Conservation (phyloP, 2,888 invertebrate genomes). For the Mimas tiliae region DNA sequence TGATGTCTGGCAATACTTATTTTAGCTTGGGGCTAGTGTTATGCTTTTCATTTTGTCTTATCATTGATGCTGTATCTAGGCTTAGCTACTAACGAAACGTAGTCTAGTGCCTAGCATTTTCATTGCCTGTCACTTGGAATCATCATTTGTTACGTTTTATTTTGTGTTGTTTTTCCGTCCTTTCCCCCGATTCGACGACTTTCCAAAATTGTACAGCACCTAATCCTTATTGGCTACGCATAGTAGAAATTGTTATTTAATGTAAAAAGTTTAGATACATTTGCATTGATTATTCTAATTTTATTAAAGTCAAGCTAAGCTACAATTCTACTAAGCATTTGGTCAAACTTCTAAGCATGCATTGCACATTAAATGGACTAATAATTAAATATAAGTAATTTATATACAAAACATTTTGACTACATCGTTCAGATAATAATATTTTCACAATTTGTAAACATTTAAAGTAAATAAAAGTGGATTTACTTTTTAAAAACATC, state of each 20-base stretch:
- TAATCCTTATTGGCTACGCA: slow-evolving; percentile 7
- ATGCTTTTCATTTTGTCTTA: slow-evolving; percentile 16
- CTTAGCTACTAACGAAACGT: slow-evolving; percentile 48
- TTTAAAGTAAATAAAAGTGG: slow-evolving; percentile 33
- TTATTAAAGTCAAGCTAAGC: slow-evolving; percentile 25
- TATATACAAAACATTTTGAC: slow-evolving; percentile 18
- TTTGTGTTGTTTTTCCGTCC: neutral
- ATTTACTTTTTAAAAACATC: slow-evolving; percentile 29
- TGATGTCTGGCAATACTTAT: neutral
- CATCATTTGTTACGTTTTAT: neutral
- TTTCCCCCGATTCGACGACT: neutral
- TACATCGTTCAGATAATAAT: neutral
- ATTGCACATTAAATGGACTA: slow-evolving; percentile 18
- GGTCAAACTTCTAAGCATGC: slow-evolving; percentile 23
- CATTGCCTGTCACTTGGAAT: neutral
- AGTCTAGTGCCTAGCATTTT: slow-evolving; percentile 34
- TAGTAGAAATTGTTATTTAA: neutral
- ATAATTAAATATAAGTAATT: slow-evolving; percentile 19
- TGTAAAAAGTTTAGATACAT: slow-evolving; percentile 34
- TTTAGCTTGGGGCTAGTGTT: neutral
- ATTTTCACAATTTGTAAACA: slow-evolving; percentile 30
- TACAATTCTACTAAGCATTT: slow-evolving; percentile 26
- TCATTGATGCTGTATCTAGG: slow-evolving; percentile 35
- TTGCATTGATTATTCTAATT: slow-evolving; percentile 28
- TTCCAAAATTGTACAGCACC: neutral